Base-by-base conservation (phyloP, 2,888 invertebrate species). In the Pyrocoelia pectoralis region DNA sequence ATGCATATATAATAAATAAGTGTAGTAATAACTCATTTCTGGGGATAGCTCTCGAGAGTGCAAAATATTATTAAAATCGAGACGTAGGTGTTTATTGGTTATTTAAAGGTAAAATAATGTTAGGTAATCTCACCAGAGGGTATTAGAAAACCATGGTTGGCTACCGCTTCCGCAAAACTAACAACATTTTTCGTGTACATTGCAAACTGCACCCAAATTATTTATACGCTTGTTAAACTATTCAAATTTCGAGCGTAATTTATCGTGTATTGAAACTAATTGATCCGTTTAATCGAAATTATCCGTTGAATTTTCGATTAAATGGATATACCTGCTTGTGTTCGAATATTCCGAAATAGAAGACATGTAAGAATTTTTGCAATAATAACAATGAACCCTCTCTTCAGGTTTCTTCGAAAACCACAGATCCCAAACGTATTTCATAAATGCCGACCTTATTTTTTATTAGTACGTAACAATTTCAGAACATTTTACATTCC, bases 111-210 rank as follows among this genome's bases (percentile, higher is more conserved):
- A 13, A 48, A 43, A n/a, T n/a, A 49, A 59, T 53, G 65, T 69
- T 69, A 66, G 53, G 66, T 64, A 69, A 69, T 67, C 65, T 66
- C 66, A 65, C 67, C 65, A 62, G 56, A 50, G 66, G 67, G 66
- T 56, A 69, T 68, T 66, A 64, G 69, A 69, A 69, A 69, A 64
- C 59, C 68, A 46, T 64, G 61, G 57, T 52, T 56, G 57, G n/a
- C 64, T 41, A 61, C 54, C 55, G 61, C 69, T 69, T 69, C 67
- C 69, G 66, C 62, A 66, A 65, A 65, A 49, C 56, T 49, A 49
- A 12, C 19, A 18, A 17, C 41, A 12, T 12, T 43, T 2, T 33
- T n/a, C 24, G 9, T n/a, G 15, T 43, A 13, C 3, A 43, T 46
- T 18, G 46, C 13, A 18, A 46, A 46, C 46, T 46, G 46, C 46